These are phyloP conservation scores for Lethrus apterus DNA, from an alignment of 1,140 invertebrate species.

Conservation along the genomic window DNA sequence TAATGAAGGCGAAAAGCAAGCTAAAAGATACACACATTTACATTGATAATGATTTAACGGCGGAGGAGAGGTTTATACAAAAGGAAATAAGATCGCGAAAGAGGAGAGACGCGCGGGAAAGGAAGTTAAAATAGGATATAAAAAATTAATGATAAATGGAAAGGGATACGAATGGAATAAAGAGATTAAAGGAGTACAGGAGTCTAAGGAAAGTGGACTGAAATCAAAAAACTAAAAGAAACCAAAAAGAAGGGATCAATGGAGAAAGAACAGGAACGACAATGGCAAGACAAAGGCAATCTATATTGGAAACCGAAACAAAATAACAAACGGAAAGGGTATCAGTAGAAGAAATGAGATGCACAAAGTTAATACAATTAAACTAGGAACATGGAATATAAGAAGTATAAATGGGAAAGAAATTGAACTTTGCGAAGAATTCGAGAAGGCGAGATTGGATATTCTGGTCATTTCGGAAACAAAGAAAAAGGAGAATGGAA, in stretches of 20 bases:
- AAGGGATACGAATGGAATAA: neutral
- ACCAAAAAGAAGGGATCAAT: no score
- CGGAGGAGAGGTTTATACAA: conserved; percentile 9
- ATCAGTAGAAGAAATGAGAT: neutral
- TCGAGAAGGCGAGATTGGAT: conserved; percentile 11
- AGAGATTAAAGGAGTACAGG: neutral
- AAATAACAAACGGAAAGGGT: neutral
- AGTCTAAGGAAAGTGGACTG: conserved; percentile 4
- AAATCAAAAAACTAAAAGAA: neutral
- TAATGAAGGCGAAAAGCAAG: conserved; percentile 4
- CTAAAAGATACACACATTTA: conserved; percentile 7
- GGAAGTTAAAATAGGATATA: conserved; percentile 13
- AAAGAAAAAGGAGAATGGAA: conserved; percentile 13
- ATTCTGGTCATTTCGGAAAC: conserved; percentile 14
- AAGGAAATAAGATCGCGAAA: conserved; percentile 5
- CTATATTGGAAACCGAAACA: neutral
- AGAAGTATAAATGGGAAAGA: conserved; percentile 14
- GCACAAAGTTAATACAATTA: conserved; percentile 3
- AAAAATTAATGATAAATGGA: conserved; percentile 11
- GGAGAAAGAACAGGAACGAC: neutral
- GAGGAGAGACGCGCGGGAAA: conserved; percentile 1
- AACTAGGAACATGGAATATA: conserved; percentile 17
- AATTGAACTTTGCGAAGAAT: conserved; percentile 13
- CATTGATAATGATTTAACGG: conserved; percentile 12
- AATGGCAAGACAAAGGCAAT: conserved; percentile 2